Evolutionary conservation across 2,797 vertebrate genomes (phyloP), one percentile per base, ranked within the genome.

Genomic region (Choloepus didactylus): DNA sequence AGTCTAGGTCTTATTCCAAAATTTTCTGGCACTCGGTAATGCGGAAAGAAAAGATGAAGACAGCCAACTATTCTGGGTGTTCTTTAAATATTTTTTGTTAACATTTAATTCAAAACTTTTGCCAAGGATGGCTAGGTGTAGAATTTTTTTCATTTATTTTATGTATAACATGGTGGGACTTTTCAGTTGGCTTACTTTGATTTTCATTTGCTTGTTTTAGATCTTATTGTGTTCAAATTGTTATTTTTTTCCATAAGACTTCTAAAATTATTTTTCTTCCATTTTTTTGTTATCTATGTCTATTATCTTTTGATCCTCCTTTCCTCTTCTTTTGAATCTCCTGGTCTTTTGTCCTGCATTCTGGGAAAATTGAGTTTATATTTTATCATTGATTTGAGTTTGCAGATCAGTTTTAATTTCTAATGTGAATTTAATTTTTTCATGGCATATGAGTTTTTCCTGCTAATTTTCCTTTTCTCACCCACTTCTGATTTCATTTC

Each of bases 21-120:
- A 46, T 79, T 69, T 92, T 64, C 82, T 93, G 59, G 51, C 35
- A 79, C 21, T 86, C 91, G 41, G 7, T 83, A 86, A 87, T 54
- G 9, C 44, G 79, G 35, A 80, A 27, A 14, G 62, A 86, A 89
- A 70, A 88, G 60, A 59, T 6, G 81, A 97, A 93, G 27, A 12
- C 41, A 94, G 59, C 19, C 66, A 85, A 41, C 56, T 91, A 69
- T 70, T 49, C 49, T n/a, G 46, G 23, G 21, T 93, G 35, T 83
- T 67, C 12, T 75, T 86, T 85, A 41, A 60, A 41, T 92, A 75
- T 73, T 95, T 51, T 89, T 88, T 35, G 93, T 86, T 91, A 44
- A 89, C 18, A 84, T 94, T 94, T 56, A 83, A 76, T 80, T 90
- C 6, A 92, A 75, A 93, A 35, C 9, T 81, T 82, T 84, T 93